Conservation (phyloP, 92 coral and sea anemone genomes). For the Heteractis magnifica region DNA sequence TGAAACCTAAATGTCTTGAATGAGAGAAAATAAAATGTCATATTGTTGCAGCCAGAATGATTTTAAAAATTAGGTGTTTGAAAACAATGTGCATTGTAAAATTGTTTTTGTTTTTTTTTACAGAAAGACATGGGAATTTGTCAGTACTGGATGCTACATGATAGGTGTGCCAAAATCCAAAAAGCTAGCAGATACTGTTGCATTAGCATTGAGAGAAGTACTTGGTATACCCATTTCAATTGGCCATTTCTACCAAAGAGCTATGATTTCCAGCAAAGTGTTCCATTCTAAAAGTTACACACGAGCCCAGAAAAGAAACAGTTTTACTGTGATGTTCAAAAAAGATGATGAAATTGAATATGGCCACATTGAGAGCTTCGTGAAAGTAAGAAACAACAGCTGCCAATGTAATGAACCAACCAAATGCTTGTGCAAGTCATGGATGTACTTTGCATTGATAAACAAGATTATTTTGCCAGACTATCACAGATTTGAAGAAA, state of each 20-base stretch:
- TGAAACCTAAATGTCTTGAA: too few species aligned
- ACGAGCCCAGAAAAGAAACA: conserved; percentile 32
- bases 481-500: conserved; percentile 4
- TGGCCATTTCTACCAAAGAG: conserved; percentile 29
- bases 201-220: conserved; percentile 21
- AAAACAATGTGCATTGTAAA: background rate
- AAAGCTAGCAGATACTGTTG: conserved; percentile 21
- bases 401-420: conserved; percentile 30
- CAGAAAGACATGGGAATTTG: conserved; percentile 42
- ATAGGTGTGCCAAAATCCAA: conserved; percentile 25
- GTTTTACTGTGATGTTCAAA: conserved; percentile 34
- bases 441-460: conserved; percentile 31
- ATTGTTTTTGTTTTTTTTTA: background rate
- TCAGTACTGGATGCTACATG: conserved; percentile 33
- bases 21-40: too few species aligned
- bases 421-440: conserved; percentile 22
- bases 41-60: too few species aligned
- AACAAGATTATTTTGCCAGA: background rate
- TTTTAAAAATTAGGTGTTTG: too few species aligned
- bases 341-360: conserved; percentile 13
- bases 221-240: conserved; percentile 26
- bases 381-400: conserved; percentile 23
- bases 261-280: conserved; percentile 30
- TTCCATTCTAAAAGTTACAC: conserved; percentile 26
- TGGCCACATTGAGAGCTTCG: conserved; percentile 34